Conservation (phyloP, 2,797 vertebrate genomes). For the Molothrus ater region DNA sequence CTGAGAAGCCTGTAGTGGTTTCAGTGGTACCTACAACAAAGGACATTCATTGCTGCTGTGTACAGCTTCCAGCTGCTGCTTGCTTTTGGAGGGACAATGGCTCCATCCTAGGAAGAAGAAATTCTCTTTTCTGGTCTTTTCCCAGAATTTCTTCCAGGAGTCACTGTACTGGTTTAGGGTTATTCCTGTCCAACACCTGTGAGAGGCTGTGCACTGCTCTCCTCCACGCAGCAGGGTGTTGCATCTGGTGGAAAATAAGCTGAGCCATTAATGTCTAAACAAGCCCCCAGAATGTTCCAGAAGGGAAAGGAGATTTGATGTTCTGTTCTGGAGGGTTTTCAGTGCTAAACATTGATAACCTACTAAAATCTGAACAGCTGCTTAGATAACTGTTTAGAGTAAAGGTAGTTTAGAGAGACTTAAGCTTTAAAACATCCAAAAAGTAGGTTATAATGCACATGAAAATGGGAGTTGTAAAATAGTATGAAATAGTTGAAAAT, state of each 20-base stretch:
- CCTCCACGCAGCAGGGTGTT: neutral
- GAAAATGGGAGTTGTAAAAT: neutral
- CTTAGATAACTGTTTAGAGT: neutral
- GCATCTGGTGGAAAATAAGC: neutral
- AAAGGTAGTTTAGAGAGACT: neutral
- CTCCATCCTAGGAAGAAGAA: neutral
- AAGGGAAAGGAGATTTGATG: neutral
- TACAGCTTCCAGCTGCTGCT: neutral
- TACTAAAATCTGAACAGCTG: neutral
- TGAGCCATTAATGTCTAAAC: neutral
- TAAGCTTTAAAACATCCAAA: neutral
- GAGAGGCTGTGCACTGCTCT: neutral
- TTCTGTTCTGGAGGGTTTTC: neutral
- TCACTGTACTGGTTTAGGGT: neutral
- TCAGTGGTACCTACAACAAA: neutral
- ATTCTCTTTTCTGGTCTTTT: neutral
- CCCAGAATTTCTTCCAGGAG: neutral
- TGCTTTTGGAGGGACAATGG: accelerated
- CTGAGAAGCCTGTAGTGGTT: neutral
- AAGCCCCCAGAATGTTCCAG: neutral
- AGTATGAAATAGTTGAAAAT: neutral
- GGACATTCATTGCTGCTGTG: accelerated
- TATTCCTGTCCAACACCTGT: neutral
- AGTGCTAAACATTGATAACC: neutral
- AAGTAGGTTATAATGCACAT: neutral